phyloP scores from a whole-genome alignment of 2,888 invertebrate species.

The Cantharis nigra region DNA sequence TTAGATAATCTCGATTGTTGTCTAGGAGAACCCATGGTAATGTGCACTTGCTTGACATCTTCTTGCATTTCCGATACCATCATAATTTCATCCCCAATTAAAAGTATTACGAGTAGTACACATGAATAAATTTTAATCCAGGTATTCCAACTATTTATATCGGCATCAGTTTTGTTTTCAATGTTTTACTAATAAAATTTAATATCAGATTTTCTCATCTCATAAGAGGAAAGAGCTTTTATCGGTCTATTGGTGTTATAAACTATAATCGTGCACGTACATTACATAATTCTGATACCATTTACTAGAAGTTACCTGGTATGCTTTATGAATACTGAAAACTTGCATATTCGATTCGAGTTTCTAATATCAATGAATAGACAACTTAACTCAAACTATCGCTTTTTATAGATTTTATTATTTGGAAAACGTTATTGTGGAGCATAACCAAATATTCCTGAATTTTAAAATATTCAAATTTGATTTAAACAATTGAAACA shows the following conservation, averaged over 20 bases:
- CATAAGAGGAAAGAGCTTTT: not conserved
- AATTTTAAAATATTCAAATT: not conserved
- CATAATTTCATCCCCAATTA: constrained; percentile 4
- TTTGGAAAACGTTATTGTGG: not conserved
- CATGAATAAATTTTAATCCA: not conserved
- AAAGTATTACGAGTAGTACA: not conserved
- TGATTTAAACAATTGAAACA: not conserved
- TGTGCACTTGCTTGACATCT: constrained; percentile 29
- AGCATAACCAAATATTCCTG: not conserved
- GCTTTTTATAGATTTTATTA: not conserved
- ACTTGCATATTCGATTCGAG: constrained; percentile 20
- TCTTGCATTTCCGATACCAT: constrained; percentile 12
- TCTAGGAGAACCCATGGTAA: constrained; percentile 23
- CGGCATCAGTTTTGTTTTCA: not conserved
- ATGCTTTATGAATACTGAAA: constrained; percentile 34
- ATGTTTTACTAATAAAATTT: not conserved
- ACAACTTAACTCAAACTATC: not conserved
- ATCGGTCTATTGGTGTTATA: constrained; percentile 15
- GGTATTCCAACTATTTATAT: not conserved
- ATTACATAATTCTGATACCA: constrained; percentile 34
- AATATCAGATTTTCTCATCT: not conserved
- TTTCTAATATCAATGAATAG: not conserved
- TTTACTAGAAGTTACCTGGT: constrained; percentile 35
- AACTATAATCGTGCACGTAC: constrained; percentile 39
- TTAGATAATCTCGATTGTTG: constrained; percentile 35